Base-by-base conservation (phyloP, 2,113 vertebrate genomes). In the Urocynchramus pylzowi region DNA sequence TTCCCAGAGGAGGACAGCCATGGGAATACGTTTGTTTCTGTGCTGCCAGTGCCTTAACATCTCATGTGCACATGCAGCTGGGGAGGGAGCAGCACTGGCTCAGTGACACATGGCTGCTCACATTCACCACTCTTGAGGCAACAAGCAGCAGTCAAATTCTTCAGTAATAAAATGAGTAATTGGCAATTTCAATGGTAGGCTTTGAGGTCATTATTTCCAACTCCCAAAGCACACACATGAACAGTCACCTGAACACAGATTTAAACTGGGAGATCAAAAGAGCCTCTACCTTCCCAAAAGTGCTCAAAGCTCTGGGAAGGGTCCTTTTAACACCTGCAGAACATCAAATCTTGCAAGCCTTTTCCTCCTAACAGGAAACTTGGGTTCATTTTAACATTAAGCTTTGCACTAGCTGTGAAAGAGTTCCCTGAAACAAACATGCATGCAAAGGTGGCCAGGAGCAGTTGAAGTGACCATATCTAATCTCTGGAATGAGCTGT, bases 401-500 rank as follows among this genome's bases (percentile, higher is more conserved):
- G 6, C 44, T 77, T 65, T 53, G 35, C 8, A 78, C 28, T 49
- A 39, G 16, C 9, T 44, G 9, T 68, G 39, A 61, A 56, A 67
- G 56, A 67, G 19, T 16, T 90, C 49, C 54, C 67, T 90, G 53
- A 77, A 77, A 52, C 57, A 44, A n/a, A 31, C 2, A 13, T 41
- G 69, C 44, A 67, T 1, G 28, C 27, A 69, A 68, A 67, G 59
- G 28, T 76, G 59, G 73, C 50, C 4, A 4, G 1, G 0, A 44
- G 76, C 0, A 0, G 21, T 11, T 54, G 28, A 53, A 37, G 42
- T 24, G 41, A 64, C 24, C 8, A 4, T 41, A 45, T 63, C 63
- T 78, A 57, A 84, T 70, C 60, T 77, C 95, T 47, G 75, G 42
- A 53, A 83, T 85, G 89, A 89, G 73, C 63, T 73, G 31, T n/a